Base-by-base conservation (phyloP, 1,140 invertebrate genomes). In the Drosophila baimaii region DNA sequence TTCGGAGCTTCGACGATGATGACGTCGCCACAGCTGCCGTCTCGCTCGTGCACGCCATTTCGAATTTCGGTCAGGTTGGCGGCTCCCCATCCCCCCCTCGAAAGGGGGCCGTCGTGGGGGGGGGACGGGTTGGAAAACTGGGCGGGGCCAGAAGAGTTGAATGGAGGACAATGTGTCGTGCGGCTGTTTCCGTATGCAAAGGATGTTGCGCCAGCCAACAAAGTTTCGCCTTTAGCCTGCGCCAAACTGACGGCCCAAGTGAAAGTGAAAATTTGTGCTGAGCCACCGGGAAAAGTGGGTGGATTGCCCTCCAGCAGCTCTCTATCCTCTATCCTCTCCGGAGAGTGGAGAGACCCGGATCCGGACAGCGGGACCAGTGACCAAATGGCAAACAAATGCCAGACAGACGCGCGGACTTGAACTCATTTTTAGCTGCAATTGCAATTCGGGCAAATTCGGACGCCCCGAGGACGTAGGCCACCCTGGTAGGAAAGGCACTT, bases 101-200 rank as follows among this genome's bases (percentile, higher is more conserved):
- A 9, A 15, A 6, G 31, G 44, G 31, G 43, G 15, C 10, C 23
- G 33, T 17, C 23, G 33, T 17, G 43, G 47, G 27, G 54, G 55
- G 15, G 37, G 39, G 47, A 29, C n/a, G n/a, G n/a, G n/a, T n/a
- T n/a, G n/a, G n/a, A 54, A 54, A 54, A 23, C 31, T 54, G 27
- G 61, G 44, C 70, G 43, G 29, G 61, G 46, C 43, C 81, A 88
- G 51, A 88, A 89, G 84, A 88, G 84, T 88, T 88, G 84, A 86
- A 89, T 89, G 73, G 84, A 89, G 84, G 84, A 89, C 84, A 89
- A 84, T 80, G 79, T 90, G 81, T 86, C 78, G 83, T 86, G 79
- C 75, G 69, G 83, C 85, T 89, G 72, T 79, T 90, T 90, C 79
- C 79, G 86, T 90, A 90, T 90, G 86, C 86, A 90, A 90, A 90